Evolutionary conservation across 2,113 vertebrate species (phyloP).

Genomic region (Poeciliopsis prolifica): DNA sequence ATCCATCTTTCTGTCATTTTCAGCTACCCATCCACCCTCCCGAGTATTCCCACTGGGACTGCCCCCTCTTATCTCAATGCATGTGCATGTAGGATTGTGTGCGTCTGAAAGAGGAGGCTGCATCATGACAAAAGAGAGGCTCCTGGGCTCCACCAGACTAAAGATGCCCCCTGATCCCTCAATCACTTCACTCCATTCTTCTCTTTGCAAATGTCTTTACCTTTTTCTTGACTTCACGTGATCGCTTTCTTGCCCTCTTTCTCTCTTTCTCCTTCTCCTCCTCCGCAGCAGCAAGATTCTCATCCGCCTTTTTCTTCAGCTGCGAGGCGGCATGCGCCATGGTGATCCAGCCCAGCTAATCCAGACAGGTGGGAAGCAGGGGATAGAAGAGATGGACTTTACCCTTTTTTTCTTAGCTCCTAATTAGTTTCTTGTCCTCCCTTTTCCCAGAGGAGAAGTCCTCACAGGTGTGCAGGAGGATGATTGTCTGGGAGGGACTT

Average conservation of each 20-base stretch:
- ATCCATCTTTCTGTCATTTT: constrained; percentile 55
- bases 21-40: constrained; percentile 13
- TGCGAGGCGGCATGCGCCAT: constrained; percentile 99
- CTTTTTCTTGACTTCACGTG: constrained; percentile 96
- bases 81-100: constrained; percentile 12
- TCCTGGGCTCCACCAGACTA: constrained; percentile 32
- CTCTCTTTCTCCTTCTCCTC: constrained; percentile 80
- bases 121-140: constrained; percentile 67
- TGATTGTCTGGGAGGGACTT: constrained; percentile 9
- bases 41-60: constrained; percentile 51
- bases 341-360: constrained; percentile 80
- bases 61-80: constrained; percentile 21
- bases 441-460: constrained; percentile 34
- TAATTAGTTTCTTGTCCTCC: constrained; percentile 1
- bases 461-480: constrained; percentile 45
- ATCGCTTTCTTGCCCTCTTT: constrained; percentile 87
- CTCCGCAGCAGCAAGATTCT: constrained; percentile 92
- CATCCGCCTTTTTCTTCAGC: constrained; percentile 96
- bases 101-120: constrained; percentile 37
- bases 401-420: constrained; percentile 44
- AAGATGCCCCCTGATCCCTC: constrained; percentile 6
- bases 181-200: constrained; percentile 6
- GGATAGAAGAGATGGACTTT: constrained; percentile 61
- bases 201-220: constrained; percentile 75
- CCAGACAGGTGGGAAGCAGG: constrained; percentile 75